These are phyloP conservation scores for Dolichallabes microphthalmus DNA, from an alignment of 2,113 vertebrate genomes.

Conservation along the genomic window DNA sequence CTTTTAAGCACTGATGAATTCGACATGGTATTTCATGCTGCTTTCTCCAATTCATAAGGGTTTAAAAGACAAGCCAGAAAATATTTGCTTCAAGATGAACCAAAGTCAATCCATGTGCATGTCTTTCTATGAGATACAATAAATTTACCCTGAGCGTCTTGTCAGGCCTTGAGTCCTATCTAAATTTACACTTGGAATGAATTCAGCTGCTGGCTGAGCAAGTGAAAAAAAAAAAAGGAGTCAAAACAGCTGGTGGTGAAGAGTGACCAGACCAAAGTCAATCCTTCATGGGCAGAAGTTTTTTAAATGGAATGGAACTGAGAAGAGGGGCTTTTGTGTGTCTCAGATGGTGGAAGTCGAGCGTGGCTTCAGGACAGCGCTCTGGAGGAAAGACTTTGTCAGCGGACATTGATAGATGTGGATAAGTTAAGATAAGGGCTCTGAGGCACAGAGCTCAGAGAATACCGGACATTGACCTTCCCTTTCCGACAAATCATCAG, in stretches of 20 bases:
- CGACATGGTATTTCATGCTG: background rate
- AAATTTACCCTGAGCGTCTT: conserved; percentile 43
- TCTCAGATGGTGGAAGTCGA: conserved; percentile 70
- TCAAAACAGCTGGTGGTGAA: conserved; percentile 58
- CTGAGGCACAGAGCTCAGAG: conserved; percentile 62
- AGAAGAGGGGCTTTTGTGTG: conserved; percentile 42
- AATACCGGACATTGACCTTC: conserved; percentile 74
- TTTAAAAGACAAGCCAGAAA: background rate
- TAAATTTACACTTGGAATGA: conserved; percentile 59
- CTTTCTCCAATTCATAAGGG: background rate
- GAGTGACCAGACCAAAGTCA: conserved; percentile 75
- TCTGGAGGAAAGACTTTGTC: conserved; percentile 65
- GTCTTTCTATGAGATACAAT: background rate
- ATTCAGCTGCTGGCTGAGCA: conserved; percentile 59
- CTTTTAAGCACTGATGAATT: background rate
- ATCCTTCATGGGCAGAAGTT: conserved; percentile 42
- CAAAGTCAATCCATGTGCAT: background rate
- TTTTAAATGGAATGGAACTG: conserved; percentile 44
- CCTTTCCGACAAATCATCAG: conserved; percentile 55
- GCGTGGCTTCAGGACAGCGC: conserved; percentile 68
- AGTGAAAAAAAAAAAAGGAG: conserved; percentile 48
- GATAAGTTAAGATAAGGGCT: conserved; percentile 72
- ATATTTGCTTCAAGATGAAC: background rate
- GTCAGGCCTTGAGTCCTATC: conserved; percentile 53
- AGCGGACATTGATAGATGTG: conserved; percentile 69